Percentiles rank a stretch among this genome's conserved stretches.
These are phyloP conservation scores for Latheticus oryzae DNA, from an alignment of 2,888 invertebrate species.

Conservation along the genomic window DNA sequence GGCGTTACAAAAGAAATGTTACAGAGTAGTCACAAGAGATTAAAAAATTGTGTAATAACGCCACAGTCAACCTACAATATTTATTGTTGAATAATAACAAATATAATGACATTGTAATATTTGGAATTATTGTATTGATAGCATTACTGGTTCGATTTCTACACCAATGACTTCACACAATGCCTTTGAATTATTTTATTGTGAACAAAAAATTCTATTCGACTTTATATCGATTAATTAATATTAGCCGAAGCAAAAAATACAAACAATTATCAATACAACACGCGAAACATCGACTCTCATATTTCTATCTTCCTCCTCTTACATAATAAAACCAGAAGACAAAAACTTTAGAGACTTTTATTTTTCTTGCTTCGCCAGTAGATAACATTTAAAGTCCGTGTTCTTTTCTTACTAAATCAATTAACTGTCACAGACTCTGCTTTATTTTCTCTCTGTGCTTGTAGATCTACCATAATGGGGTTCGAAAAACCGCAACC, in stretches of 20 bases:
- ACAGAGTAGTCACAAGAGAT: slow-evolving; percentile 24
- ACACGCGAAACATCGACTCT: slow-evolving; percentile 11
- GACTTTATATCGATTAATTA: slow-evolving; percentile 27
- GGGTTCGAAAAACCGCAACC: slow-evolving; percentile 46
- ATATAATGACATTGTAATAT: slow-evolving; percentile 37
- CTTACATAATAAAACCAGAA: slow-evolving; percentile 26
- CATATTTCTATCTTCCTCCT: slow-evolving; percentile 7
- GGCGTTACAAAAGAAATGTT: slow-evolving; percentile 35
- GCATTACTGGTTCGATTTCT: slow-evolving; percentile 38
- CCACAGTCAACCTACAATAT: slow-evolving; percentile 33
- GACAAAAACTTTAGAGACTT: slow-evolving; percentile 26
- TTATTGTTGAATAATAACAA: slow-evolving; percentile 37
- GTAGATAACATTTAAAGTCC: slow-evolving; percentile 41
- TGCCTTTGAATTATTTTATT: slow-evolving; percentile 24
- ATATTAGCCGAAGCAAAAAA: slow-evolving; percentile 15
- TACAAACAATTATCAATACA: slow-evolving; percentile 2
- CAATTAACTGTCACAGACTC: slow-evolving; percentile 44
- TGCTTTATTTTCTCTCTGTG: slow-evolving; percentile 43
- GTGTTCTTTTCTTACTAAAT: slow-evolving; percentile 44
- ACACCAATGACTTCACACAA: slow-evolving; percentile 40
- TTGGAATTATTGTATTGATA: slow-evolving; percentile 39
- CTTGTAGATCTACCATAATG: slow-evolving; percentile 46
- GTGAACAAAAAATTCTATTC: slow-evolving; percentile 22
- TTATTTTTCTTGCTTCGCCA: slow-evolving; percentile 30
- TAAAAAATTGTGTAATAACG: slow-evolving; percentile 35